Conservation (phyloP, 2,113 vertebrate genomes). For the Astur gentilis region DNA sequence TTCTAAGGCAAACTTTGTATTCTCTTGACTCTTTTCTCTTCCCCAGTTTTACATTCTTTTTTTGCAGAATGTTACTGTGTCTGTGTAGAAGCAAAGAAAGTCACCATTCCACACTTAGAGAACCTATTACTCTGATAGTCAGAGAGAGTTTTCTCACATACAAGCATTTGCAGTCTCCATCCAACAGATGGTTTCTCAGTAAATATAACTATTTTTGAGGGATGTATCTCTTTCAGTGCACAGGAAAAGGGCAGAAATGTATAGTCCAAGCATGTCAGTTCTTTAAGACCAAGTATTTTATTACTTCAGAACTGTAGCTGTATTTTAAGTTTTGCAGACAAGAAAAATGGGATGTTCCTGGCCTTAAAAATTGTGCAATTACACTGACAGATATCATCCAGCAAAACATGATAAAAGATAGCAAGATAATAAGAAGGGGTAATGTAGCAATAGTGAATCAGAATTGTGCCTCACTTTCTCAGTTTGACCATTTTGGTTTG, state of each 20-base stretch:
- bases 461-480: not conserved
- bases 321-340: not conserved
- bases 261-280: not conserved
- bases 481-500: not conserved
- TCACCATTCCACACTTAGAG: not conserved
- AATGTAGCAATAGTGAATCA: not conserved
- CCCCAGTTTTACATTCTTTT: not conserved
- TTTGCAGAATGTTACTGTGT: not conserved
- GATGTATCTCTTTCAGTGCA: not conserved
- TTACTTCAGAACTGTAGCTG: not conserved
- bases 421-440: not conserved
- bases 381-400: not conserved
- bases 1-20: not conserved
- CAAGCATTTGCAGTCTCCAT: not conserved
- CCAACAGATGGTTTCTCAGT: not conserved
- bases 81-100: not conserved
- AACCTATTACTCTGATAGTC: not conserved
- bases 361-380: not conserved
- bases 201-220: not conserved
- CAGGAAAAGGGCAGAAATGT: not conserved
- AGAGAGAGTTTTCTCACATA: not conserved
- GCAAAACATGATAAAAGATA: not conserved
- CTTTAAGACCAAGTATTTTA: not conserved
- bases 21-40: not conserved
- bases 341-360: not conserved